These are phyloP conservation scores for Capitella teleta DNA, from an alignment of 1,140 invertebrate genomes.

Conservation along the genomic window DNA sequence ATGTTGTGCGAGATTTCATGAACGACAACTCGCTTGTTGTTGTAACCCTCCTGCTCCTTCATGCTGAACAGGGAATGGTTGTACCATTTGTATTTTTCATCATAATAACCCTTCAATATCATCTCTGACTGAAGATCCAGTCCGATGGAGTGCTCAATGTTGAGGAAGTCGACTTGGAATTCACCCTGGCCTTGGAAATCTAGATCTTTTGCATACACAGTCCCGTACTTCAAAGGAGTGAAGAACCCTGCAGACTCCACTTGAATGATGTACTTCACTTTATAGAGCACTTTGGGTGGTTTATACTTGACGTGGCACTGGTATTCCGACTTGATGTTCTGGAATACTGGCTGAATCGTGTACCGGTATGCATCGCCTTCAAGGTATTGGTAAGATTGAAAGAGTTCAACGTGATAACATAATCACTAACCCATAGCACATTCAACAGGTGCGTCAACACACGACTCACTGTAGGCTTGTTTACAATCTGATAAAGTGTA, in stretches of 20 bases:
- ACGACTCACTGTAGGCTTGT: conserved; percentile 17
- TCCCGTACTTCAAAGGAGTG: conserved; percentile 1
- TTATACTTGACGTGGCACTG: conserved; percentile 11
- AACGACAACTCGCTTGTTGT: conserved; percentile 7
- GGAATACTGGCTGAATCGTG: conserved; percentile 17
- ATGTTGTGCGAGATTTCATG: conserved; percentile 11
- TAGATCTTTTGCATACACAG: conserved; percentile 6
- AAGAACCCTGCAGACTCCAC: conserved; percentile 3
- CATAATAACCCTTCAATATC: conserved; percentile 6
- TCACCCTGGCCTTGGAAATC: conserved; percentile 7
- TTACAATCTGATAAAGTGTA: conserved; percentile 21
- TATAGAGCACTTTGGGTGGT: conserved; percentile 12
- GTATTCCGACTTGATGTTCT: conserved; percentile 9
- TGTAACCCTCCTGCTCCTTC: neutral
- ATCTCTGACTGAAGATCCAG: conserved; percentile 11
- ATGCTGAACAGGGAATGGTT: conserved; percentile 3
- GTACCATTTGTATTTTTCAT: neutral
- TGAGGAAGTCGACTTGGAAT: conserved; percentile 6
- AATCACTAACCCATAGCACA: conserved; percentile 24
- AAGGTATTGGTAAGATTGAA: neutral
- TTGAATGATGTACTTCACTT: conserved; percentile 12
- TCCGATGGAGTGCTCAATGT: conserved; percentile 12
- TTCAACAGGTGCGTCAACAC: conserved; percentile 20
- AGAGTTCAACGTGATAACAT: neutral
- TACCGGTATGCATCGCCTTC: conserved; percentile 14